These are phyloP conservation scores for Turritopsis rubra DNA, from an alignment of 30 jellyfish, hydroid and myxozoan genomes.

Conservation along the genomic window DNA sequence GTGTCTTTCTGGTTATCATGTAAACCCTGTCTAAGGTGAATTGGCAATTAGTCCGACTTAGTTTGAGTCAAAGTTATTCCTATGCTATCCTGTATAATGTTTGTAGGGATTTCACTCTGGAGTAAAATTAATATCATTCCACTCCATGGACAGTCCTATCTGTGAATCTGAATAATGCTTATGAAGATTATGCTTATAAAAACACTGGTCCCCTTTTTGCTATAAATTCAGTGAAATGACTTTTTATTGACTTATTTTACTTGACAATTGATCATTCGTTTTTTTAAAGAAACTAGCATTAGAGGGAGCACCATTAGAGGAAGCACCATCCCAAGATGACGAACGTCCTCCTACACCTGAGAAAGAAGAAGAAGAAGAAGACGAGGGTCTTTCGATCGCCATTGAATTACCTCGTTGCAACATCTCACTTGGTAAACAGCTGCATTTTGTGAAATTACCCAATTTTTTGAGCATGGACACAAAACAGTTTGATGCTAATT, in stretches of 20 bases:
- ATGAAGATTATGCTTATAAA: not conserved
- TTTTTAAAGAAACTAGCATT: not conserved
- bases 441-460: conserved; percentile 81
- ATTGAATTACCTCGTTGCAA: conserved; percentile 79
- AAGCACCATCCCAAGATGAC: conserved; percentile 32
- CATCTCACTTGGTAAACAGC: conserved; percentile 65
- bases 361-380: conserved; percentile 51
- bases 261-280: too few relatives aligned
- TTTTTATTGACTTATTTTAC: too few relatives aligned
- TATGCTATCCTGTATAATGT: too few relatives aligned
- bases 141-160: too few relatives aligned
- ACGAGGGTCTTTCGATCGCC: conserved; percentile 76
- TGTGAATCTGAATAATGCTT: too few relatives aligned
- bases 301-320: not conserved
- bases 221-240: too few relatives aligned
- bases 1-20: too few relatives aligned
- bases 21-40: too few relatives aligned
- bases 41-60: too few relatives aligned
- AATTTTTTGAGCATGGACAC: conserved; percentile 89
- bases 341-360: conserved; percentile 37
- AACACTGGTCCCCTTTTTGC: not conserved
- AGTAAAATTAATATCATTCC: too few relatives aligned
- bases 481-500: conserved; percentile 83
- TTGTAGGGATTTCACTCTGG: too few relatives aligned
- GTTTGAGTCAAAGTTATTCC: too few relatives aligned